Base-by-base conservation (phyloP, 2,797 vertebrate species). In the Trachops cirrhosus region DNA sequence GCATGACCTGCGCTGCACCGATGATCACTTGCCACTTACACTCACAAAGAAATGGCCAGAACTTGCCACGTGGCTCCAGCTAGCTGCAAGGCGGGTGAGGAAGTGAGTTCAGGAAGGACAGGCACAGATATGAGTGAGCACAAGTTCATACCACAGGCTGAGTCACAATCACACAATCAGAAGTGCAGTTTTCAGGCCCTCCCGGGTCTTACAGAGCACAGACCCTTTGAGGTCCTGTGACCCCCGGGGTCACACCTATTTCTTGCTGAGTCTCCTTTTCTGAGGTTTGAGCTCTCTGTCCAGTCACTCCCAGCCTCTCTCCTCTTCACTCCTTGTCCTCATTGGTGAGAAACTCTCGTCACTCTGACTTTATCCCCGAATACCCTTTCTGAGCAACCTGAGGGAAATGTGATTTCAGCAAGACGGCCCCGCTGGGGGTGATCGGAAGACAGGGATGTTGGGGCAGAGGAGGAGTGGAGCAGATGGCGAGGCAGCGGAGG, bases 31-130 rank as follows among this genome's bases (percentile, higher is more conserved):
- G 54, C 46, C 19, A 21, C 48, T 22, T 48, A 48, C 62, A 22
- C 37, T 50, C 37, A 59, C 62, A 59, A 10, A 7, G 62, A 10
- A 19, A 15, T 2, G 54, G 52, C n/a, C 86, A 54, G 73, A 46
- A 89, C 34, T 18, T 32, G 74, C 26, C 57, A 12, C 7, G 0
- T 3, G 34, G 37, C 14, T 39, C 88, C 18, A 2, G 3, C 32
- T 12, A 8, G 59, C 32, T n/a, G 9, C 0, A 0, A 11, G 57
- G 3, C 22, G 19, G 15, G 67, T 11, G 5, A 7, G 44, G 37
- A 26, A 59, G 32, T 6, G 29, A 48, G 19, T 15, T 12, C 21
- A 44, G 41, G 39, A 22, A 19, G 57, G 34, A 52, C n/a, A 46
- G 44, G 46, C 39, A n/a, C 8, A 3, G 62, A 37, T 21, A 44